Evolutionary conservation across 1,140 invertebrate genomes (phyloP), one percentile per base, ranked within the genome.

Genomic region (Drosophila teissieri): DNA sequence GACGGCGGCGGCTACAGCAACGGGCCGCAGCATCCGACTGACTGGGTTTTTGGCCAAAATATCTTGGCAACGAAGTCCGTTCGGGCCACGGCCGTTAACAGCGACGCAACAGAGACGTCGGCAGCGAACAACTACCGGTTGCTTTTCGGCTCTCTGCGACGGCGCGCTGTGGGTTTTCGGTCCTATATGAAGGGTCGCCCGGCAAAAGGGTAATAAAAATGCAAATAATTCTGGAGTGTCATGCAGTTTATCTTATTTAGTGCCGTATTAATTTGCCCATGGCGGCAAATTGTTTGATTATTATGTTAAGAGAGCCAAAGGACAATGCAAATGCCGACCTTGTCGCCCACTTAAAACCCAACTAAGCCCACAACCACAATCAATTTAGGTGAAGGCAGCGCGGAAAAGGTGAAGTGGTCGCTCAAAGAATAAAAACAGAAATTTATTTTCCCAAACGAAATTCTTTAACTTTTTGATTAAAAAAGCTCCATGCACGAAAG

Each of bases 191-290:
- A 39, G 67, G 49, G 15, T 45, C 44, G n/a, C 40, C 27, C 40
- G 44, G 12, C 46, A 42, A 73, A 52, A 58, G 46, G 73, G 53
- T 49, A 56, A 78, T 70, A 67, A 82, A 85, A 85, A 88, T 85
- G 82, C 78, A 85, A 85, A 85, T 85, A 65, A 56, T 73, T 74
- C 77, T 57, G 72, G 56, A 73, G 78, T 45, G 40, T 68, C 82
- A 78, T 82, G 78, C 78, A 85, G 52, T 85, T 88, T 88, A 82
- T 85, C 83, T 85, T 88, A 82, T 85, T 85, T 85, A 86, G 74
- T 70, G 69, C 74, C 78, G 60, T 62, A 77, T 86, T 81, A 74
- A 74, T 86, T 68, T 65, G 54, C 39, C 62, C 58, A 44, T 52
- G 69, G 77, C 72, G 78, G 53, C 72, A 70, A 56, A 68, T 83